Evolutionary conservation across 2,113 vertebrate genomes (phyloP).

Genomic region (Beaufortia kweichowensis): DNA sequence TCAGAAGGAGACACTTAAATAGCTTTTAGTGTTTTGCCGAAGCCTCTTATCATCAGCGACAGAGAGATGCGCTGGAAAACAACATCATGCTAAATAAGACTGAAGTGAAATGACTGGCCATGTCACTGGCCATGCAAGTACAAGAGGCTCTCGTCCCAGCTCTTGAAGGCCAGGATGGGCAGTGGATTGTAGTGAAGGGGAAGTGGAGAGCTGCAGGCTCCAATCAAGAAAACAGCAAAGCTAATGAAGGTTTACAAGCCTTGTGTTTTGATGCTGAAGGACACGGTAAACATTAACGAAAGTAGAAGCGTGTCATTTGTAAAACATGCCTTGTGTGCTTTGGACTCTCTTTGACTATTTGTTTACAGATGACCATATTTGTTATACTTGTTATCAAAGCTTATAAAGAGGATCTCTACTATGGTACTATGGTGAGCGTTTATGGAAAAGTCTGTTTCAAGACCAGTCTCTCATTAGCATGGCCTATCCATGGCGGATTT

Average conservation of each 20-base stretch:
- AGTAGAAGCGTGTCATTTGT: background rate
- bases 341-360: too few species aligned
- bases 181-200: constrained; percentile 31
- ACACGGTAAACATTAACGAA: background rate
- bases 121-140: constrained; percentile 6
- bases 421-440: background rate
- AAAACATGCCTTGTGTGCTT: background rate
- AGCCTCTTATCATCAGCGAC: constrained; percentile 47
- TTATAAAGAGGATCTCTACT: background rate
- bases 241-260: constrained; percentile 38
- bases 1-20: constrained; percentile 38
- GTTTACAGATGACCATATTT: too few species aligned
- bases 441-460: background rate
- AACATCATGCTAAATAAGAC: constrained; percentile 11
- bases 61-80: constrained; percentile 21
- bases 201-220: constrained; percentile 11
- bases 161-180: constrained; percentile 37
- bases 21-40: background rate
- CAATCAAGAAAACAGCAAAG: constrained; percentile 42
- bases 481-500: background rate
- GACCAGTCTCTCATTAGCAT: constrained; percentile 7
- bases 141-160: constrained; percentile 42
- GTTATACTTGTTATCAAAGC: background rate
- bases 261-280: constrained; percentile 25
- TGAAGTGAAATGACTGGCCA: constrained; percentile 32